Conservation (phyloP, 2,113 vertebrate genomes). For the Oxyruncus cristatus region DNA sequence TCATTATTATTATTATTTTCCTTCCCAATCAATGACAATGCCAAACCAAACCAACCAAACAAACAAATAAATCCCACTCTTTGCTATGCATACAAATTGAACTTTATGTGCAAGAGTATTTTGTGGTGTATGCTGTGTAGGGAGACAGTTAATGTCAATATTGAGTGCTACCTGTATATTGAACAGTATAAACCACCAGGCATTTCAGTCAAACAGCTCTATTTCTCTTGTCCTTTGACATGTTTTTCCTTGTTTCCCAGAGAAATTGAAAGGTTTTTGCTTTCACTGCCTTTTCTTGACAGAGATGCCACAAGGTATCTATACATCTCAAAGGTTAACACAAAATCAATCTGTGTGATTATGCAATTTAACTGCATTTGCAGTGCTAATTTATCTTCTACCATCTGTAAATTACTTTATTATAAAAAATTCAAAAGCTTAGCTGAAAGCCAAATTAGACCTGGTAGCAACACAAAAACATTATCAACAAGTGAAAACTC, state of each 20-base stretch:
- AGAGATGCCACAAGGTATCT: constrained; percentile 71
- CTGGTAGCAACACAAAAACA: constrained; percentile 65
- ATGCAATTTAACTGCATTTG: constrained; percentile 77
- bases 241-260: constrained; percentile 41
- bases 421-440: constrained; percentile 79
- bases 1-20: background rate
- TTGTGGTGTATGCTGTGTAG: background rate
- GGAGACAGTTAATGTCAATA: background rate
- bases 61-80: background rate
- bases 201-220: background rate
- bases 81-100: background rate
- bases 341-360: constrained; percentile 77
- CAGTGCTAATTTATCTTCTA: constrained; percentile 76
- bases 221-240: constrained; percentile 2
- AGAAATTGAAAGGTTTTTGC: constrained; percentile 51
- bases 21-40: background rate
- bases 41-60: background rate
- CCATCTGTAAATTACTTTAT: constrained; percentile 78
- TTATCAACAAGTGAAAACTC: constrained; percentile 70
- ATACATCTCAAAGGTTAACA: constrained; percentile 75
- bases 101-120: background rate
- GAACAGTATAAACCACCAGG: background rate
- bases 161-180: background rate
- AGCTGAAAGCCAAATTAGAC: constrained; percentile 70
- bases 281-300: constrained; percentile 62